A percentile compares a stretch with the other conserved stretches of the same genome.
Conservation (phyloP, 1,140 invertebrate genomes). For the Lucilia cuprina region DNA sequence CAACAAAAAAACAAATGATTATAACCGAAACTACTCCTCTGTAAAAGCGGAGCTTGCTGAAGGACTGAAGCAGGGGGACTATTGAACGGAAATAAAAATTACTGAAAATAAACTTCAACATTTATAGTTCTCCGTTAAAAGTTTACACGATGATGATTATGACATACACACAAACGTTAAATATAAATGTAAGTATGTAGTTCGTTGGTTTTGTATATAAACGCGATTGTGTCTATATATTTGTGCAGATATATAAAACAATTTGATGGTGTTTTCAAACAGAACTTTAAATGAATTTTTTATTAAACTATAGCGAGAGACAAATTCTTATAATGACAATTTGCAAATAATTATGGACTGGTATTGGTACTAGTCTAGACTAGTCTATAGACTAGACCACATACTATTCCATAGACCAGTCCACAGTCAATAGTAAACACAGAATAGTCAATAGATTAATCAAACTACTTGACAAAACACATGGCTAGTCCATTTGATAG, state of each 20-base stretch:
- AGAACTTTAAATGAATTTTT: background rate
- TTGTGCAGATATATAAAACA: background rate
- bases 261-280: background rate
- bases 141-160: too few species aligned
- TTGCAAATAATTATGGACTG: too few species aligned
- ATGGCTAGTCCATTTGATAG: too few species aligned
- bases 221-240: background rate
- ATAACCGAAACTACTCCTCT: background rate
- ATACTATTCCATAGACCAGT: too few species aligned
- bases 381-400: too few species aligned
- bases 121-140: slow-evolving; percentile 21
- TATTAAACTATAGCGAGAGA: background rate
- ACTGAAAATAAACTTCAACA: slow-evolving; percentile 50
- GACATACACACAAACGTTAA: background rate
- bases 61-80: slow-evolving; percentile 26
- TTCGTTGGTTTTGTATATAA: background rate
- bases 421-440: too few species aligned
- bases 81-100: slow-evolving; percentile 62
- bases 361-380: too few species aligned
- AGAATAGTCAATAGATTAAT: too few species aligned
- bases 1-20: too few species aligned
- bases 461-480: too few species aligned
- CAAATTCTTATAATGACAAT: too few species aligned
- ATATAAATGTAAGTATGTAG: background rate
- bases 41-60: background rate